Percentiles rank a stretch among this genome's conserved stretches.
phyloP scores from a whole-genome alignment of 2,113 vertebrate genomes.

The Ictalurus punctatus region DNA sequence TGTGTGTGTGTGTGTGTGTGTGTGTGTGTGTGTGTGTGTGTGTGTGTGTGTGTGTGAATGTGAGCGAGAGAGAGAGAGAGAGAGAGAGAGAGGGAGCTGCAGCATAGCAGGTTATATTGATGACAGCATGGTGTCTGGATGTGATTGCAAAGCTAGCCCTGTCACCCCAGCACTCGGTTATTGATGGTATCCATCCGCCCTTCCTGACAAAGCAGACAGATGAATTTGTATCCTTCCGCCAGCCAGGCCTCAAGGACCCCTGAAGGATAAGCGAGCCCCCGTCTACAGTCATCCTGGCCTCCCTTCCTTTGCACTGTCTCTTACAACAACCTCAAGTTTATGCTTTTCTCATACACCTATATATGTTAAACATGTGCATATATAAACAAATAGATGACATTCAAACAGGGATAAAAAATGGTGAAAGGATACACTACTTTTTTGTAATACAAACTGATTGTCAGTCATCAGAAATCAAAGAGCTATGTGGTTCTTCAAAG shows the following conservation, averaged over 20 bases:
- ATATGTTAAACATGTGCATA: conserved; percentile 28
- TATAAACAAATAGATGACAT: conserved; percentile 48
- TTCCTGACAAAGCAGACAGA: conserved; percentile 72
- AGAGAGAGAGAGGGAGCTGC: conserved; percentile 4
- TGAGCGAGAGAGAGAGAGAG: not conserved
- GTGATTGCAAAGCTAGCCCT: conserved; percentile 70
- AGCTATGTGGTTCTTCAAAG: conserved; percentile 64
- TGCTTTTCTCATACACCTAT: conserved; percentile 31
- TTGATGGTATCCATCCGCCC: conserved; percentile 76
- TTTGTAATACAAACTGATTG: conserved; percentile 36
- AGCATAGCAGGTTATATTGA: conserved; percentile 69
- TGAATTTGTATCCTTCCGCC: conserved; percentile 77
- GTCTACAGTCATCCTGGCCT: conserved; percentile 65
- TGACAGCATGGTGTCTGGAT: conserved; percentile 72
- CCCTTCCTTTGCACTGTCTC: conserved; percentile 48
- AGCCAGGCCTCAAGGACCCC: conserved; percentile 73
- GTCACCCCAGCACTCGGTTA: conserved; percentile 71
- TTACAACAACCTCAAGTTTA: not conserved
- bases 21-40: conserved; percentile 37
- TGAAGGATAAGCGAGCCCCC: conserved; percentile 74
- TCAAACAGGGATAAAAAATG: conserved; percentile 59
- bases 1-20: conserved; percentile 42
- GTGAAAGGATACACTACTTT: conserved; percentile 56
- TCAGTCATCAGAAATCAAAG: conserved; percentile 65
- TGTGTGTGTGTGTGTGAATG: conserved; percentile 32